Conservation (phyloP, 2,113 vertebrate species). For the Sylvia atricapilla region DNA sequence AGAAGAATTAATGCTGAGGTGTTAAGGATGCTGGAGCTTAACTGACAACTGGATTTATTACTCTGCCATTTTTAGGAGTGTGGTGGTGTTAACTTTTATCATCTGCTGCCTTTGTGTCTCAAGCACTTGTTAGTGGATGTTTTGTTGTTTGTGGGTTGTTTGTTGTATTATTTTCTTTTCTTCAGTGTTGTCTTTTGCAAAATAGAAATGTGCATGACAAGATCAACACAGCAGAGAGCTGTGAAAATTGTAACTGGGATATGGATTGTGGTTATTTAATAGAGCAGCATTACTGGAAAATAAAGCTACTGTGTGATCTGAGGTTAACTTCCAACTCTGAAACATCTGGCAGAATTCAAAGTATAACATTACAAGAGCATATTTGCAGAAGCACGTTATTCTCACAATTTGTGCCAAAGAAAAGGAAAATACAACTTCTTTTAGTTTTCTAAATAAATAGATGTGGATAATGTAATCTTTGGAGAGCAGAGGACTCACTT, state of each 20-base stretch:
- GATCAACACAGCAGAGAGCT: not conserved
- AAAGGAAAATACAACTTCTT: slow-evolving; percentile 6
- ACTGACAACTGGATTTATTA: not conserved
- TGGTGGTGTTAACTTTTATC: not conserved
- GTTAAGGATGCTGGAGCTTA: not conserved
- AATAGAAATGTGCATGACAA: not conserved
- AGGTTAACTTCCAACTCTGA: not conserved
- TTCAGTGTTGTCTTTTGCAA: not conserved
- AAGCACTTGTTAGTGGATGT: not conserved
- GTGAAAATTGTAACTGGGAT: not conserved
- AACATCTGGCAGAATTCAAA: not conserved
- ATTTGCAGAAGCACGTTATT: not conserved
- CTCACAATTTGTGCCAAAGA: not conserved
- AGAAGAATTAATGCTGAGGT: not conserved
- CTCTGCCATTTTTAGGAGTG: not conserved
- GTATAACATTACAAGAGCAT: not conserved
- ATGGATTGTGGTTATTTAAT: not conserved
- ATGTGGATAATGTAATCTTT: not conserved
- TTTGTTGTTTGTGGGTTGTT: not conserved
- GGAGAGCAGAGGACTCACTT: not conserved
- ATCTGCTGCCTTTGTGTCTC: not conserved
- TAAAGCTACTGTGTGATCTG: not conserved
- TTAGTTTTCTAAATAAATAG: slow-evolving; percentile 1
- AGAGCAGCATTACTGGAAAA: not conserved
- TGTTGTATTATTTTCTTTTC: not conserved